Percentiles rank a stretch among this genome's conserved stretches.
These are phyloP conservation scores for Eudemis profundana DNA, from an alignment of 2,888 invertebrate species.

Conservation along the genomic window DNA sequence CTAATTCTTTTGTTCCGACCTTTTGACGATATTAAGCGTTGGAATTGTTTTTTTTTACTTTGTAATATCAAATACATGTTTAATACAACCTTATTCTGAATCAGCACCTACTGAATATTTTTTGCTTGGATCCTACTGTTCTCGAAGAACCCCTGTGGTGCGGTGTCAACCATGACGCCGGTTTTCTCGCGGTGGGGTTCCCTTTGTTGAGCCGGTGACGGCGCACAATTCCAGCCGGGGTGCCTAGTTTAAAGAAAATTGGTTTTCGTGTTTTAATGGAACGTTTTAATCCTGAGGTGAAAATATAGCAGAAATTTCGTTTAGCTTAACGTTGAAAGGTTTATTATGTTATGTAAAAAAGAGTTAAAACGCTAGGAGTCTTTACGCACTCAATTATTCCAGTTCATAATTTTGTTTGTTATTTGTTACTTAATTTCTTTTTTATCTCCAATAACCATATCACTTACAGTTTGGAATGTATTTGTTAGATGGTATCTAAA, in stretches of 20 bases:
- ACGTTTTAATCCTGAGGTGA: constrained; percentile 35
- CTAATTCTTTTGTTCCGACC: too few relatives aligned
- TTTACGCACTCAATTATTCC: too few relatives aligned
- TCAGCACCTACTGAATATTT: neutral
- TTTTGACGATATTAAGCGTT: too few relatives aligned
- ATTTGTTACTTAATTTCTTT: too few relatives aligned
- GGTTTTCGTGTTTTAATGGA: constrained; percentile 28
- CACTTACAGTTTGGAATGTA: too few relatives aligned
- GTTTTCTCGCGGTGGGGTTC: constrained; percentile 24
- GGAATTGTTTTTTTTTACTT: too few relatives aligned
- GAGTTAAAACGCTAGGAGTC: too few relatives aligned
- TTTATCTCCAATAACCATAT: too few relatives aligned
- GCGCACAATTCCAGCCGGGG: constrained; percentile 8
- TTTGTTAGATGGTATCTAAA: too few relatives aligned
- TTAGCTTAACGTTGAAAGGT: constrained; percentile 8
- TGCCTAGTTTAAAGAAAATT: constrained; percentile 36
- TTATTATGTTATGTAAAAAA: neutral
- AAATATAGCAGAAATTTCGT: constrained; percentile 24
- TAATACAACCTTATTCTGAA: too few relatives aligned
- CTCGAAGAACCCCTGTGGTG: neutral
- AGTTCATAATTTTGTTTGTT: too few relatives aligned
- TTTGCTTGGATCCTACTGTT: constrained; percentile 18
- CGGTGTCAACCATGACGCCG: constrained; percentile 33
- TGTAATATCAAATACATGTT: too few relatives aligned
- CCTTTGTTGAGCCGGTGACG: constrained; percentile 36